Conservation (phyloP, 2,797 vertebrate species). For the Gadopsis bispinosus region DNA sequence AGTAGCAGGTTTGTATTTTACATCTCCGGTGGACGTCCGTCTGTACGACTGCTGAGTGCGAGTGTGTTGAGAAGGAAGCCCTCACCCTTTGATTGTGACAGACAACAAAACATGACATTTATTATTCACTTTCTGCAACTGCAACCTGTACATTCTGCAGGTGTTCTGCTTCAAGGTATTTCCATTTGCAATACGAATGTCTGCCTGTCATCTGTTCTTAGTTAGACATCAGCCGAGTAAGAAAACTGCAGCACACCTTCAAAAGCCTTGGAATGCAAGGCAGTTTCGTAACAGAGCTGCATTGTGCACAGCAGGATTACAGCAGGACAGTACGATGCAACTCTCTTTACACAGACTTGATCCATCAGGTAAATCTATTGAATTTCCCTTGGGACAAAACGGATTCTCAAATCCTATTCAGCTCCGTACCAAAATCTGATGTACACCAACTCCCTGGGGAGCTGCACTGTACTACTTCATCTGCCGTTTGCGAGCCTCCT, state of each 20-base stretch:
- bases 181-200: conserved; percentile 7
- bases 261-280: conserved; percentile 51
- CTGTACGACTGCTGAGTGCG: not conserved
- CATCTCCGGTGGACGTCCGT: not conserved
- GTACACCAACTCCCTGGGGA: conserved; percentile 39
- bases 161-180: conserved; percentile 1
- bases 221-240: conserved; percentile 40
- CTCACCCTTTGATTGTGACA: conserved; percentile 1
- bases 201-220: conserved; percentile 44
- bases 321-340: conserved; percentile 15
- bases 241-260: conserved; percentile 33
- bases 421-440: conserved; percentile 56
- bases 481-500: conserved; percentile 39
- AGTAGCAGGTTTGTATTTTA: not conserved
- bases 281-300: conserved; percentile 8
- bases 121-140: conserved; percentile 36
- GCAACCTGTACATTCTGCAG: too few species aligned
- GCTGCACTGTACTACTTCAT: conserved; percentile 43
- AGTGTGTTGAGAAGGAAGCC: not conserved
- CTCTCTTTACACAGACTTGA: conserved; percentile 43
- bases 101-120: conserved; percentile 30
- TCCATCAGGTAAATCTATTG: conserved; percentile 55
- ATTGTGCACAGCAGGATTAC: not conserved
- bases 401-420: conserved; percentile 52
- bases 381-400: conserved; percentile 50